These are phyloP conservation scores for Thelaira solivaga DNA, from an alignment of 2,888 invertebrate species.

Conservation along the genomic window DNA sequence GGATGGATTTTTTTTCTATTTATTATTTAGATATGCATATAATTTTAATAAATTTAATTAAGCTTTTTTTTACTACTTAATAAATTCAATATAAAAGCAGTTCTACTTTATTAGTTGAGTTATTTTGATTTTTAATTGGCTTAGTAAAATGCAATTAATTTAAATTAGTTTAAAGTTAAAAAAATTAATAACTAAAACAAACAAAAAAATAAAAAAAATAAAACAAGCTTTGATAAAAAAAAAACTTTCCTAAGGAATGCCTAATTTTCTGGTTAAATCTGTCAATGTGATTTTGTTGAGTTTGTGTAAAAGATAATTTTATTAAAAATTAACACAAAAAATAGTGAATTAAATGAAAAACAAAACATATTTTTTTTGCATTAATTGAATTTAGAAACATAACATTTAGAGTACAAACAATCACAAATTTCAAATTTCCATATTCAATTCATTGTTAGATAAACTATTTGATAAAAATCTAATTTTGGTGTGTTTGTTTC, in stretches of 20 bases:
- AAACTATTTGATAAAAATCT: conserved; percentile 24
- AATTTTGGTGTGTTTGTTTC: background rate
- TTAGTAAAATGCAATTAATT: conserved; percentile 36
- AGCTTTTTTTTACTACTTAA: conserved; percentile 45
- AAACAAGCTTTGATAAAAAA: conserved; percentile 2
- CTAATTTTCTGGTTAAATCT: background rate
- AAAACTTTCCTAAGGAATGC: background rate
- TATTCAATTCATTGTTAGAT: conserved; percentile 3
- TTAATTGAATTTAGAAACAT: conserved; percentile 36
- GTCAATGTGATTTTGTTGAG: background rate
- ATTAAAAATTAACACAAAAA: too few relatives aligned
- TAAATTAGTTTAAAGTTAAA: conserved; percentile 2
- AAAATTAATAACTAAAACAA: conserved; percentile 9
- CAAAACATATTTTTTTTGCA: conserved; percentile 15
- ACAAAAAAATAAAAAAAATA: conserved; percentile 3
- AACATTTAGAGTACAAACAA: conserved; percentile 46
- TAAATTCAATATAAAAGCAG: conserved; percentile 29
- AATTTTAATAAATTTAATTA: conserved; percentile 29
- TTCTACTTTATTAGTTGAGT: conserved; percentile 34
- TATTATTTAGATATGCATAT: conserved; percentile 42
- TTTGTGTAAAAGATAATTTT: background rate
- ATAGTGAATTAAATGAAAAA: conserved; percentile 6
- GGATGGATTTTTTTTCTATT: conserved; percentile 63
- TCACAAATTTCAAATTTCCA: too few relatives aligned
- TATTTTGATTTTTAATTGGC: conserved; percentile 15